These are phyloP conservation scores for Onychorhynchus coronatus DNA, from an alignment of 2,113 vertebrate genomes.

Conservation along the genomic window DNA sequence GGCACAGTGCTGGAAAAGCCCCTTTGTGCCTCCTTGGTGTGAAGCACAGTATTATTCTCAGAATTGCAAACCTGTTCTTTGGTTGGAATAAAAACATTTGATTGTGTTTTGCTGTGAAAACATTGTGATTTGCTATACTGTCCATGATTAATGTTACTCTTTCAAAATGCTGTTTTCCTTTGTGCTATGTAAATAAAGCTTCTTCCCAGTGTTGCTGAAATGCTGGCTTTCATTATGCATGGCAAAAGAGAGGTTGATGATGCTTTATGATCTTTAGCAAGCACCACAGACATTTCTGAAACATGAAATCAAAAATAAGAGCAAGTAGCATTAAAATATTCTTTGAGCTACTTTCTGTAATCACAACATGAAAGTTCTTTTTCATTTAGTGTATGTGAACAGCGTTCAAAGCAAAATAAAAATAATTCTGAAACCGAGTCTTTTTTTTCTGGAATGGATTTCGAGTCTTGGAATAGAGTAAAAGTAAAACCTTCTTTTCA, in stretches of 20 bases:
- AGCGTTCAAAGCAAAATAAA: slow-evolving; percentile 22
- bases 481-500: slow-evolving; percentile 15
- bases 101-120: slow-evolving; percentile 56
- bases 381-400: slow-evolving; percentile 13
- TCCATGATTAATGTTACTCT: slow-evolving; percentile 66
- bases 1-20: background rate
- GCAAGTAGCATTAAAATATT: slow-evolving; percentile 54
- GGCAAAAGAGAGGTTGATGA: slow-evolving; percentile 53
- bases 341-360: slow-evolving; percentile 44
- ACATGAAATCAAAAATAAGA: slow-evolving; percentile 49
- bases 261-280: slow-evolving; percentile 65
- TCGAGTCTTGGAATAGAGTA: background rate
- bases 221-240: slow-evolving; percentile 70
- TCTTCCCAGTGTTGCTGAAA: slow-evolving; percentile 46
- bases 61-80: slow-evolving; percentile 20
- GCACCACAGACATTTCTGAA: slow-evolving; percentile 60
- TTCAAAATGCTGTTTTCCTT: slow-evolving; percentile 69
- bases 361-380: slow-evolving; percentile 20
- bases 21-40: background rate
- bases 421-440: background rate
- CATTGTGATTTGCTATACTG: slow-evolving; percentile 56
- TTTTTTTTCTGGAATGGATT: slow-evolving; percentile 1
- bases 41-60: slow-evolving; percentile 2
- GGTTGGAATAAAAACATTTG: slow-evolving; percentile 45
- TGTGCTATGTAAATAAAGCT: slow-evolving; percentile 68